These are phyloP conservation scores for Pedetes capensis DNA, from an alignment of 2,113 vertebrate species.

Conservation along the genomic window DNA sequence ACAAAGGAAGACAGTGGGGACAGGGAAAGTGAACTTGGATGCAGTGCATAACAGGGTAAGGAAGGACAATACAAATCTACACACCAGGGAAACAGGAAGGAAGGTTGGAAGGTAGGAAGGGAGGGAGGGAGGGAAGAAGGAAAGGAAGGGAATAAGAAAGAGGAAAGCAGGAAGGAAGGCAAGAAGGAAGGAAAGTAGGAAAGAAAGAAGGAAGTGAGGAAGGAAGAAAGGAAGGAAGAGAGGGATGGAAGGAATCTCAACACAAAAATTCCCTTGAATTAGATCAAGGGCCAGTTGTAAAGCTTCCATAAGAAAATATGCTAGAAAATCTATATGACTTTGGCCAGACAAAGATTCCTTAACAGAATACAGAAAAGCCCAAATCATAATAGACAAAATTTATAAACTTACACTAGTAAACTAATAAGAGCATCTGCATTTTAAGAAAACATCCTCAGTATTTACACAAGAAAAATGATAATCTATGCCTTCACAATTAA, in stretches of 20 bases:
- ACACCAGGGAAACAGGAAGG: background rate
- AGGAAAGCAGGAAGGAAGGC: background rate
- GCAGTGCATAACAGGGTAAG: background rate
- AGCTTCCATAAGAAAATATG: background rate
- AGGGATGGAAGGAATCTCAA: background rate
- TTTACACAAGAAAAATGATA: background rate
- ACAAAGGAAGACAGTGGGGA: fast-evolving
- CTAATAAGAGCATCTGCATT: background rate
- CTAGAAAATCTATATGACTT: background rate
- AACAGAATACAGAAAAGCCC: background rate
- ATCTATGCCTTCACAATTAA: background rate
- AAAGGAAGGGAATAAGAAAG: background rate
- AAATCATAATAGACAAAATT: background rate
- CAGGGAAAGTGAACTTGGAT: background rate
- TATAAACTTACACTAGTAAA: background rate
- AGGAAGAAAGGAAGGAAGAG: fast-evolving
- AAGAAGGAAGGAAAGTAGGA: fast-evolving
- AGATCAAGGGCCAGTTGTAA: background rate
- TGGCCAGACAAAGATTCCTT: background rate
- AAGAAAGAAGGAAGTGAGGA: fast-evolving
- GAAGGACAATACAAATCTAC: background rate
- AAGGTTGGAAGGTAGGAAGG: too few relatives aligned
- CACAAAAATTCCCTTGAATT: background rate
- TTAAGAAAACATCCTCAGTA: background rate
- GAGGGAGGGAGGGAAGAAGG: too few relatives aligned